Conservation (phyloP, 2,113 vertebrate species). For the Sinocyclocheilus rhinocerous region DNA sequence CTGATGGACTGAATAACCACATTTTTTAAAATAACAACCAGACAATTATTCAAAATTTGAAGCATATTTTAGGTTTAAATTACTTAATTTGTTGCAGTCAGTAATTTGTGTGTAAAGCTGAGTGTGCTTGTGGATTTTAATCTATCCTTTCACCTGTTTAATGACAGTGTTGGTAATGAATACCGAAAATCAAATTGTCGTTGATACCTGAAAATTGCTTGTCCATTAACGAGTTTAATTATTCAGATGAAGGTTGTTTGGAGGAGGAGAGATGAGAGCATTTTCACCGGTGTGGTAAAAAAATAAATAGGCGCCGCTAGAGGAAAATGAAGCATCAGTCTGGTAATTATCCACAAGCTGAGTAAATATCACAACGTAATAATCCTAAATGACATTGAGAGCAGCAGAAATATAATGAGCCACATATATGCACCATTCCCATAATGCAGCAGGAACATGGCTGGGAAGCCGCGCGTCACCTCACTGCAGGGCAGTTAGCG, state of each 20-base stretch:
- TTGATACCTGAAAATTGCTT: constrained; percentile 43
- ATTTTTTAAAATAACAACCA: neutral
- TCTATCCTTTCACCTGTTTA: constrained; percentile 65
- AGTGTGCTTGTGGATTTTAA: constrained; percentile 64
- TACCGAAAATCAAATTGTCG: constrained; percentile 68
- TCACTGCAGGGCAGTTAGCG: constrained; percentile 57
- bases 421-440: constrained; percentile 35
- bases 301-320: constrained; percentile 14
- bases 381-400: constrained; percentile 56
- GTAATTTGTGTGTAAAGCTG: constrained; percentile 9
- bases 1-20: neutral
- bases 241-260: constrained; percentile 41
- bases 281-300: constrained; percentile 1
- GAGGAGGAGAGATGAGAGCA: constrained; percentile 5
- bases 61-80: neutral
- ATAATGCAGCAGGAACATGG: constrained; percentile 37
- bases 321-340: constrained; percentile 34
- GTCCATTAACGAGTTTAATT: constrained; percentile 48
- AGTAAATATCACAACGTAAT: constrained; percentile 52
- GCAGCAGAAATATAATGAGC: constrained; percentile 53
- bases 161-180: constrained; percentile 72
- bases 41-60: neutral
- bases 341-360: constrained; percentile 51
- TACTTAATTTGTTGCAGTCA: constrained; percentile 2
- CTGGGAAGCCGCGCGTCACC: constrained; percentile 46